Conservation (phyloP, 2,797 vertebrate species). For the Protonibea diacanthus region DNA sequence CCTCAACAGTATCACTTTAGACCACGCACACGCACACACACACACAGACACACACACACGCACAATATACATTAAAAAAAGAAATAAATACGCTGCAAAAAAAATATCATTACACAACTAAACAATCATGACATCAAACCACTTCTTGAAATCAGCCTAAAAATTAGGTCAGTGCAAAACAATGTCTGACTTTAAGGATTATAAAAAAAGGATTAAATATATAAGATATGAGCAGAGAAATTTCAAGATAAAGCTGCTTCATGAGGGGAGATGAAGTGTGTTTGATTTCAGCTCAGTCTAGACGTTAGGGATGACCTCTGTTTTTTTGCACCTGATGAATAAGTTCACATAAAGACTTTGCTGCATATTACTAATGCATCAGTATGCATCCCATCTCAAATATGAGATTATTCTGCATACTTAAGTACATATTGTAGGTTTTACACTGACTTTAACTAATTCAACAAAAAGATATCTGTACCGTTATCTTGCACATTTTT, state of each 20-base stretch:
- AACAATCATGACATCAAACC: background rate
- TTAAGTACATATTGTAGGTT: background rate
- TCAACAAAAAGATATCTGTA: background rate
- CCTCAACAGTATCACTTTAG: slow-evolving; percentile 1
- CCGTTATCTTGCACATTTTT: background rate
- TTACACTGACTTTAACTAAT: background rate
- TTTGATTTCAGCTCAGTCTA: background rate
- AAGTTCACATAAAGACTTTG: background rate
- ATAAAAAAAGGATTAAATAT: too few relatives aligned
- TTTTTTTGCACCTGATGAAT: background rate
- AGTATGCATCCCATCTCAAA: background rate
- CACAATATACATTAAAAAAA: too few relatives aligned
- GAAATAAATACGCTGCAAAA: too few relatives aligned
- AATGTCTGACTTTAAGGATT: background rate
- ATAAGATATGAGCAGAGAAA: background rate
- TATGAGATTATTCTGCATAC: background rate
- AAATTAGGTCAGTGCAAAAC: background rate
- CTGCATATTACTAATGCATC: background rate
- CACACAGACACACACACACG: too few relatives aligned
- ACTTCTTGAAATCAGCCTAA: background rate
- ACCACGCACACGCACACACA: background rate
- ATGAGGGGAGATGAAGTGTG: background rate
- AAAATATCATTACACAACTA: too few relatives aligned
- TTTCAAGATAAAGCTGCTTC: background rate
- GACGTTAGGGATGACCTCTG: background rate